These are phyloP conservation scores for Coelopa frigida DNA, from an alignment of 1,140 invertebrate species.

Conservation along the genomic window DNA sequence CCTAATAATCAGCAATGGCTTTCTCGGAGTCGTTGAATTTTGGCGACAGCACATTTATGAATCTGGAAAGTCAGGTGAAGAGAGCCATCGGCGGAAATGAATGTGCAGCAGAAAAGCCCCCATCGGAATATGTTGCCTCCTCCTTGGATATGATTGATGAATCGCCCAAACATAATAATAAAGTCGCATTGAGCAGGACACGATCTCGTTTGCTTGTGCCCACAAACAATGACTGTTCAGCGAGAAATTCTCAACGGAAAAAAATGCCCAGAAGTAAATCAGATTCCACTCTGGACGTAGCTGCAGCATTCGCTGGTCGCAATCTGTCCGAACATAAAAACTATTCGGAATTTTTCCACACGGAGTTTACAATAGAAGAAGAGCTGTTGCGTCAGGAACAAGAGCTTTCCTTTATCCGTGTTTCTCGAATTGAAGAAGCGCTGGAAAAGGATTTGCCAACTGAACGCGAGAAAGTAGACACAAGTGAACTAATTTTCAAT, in stretches of 20 bases:
- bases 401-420: conserved; percentile 16
- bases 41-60: conserved; percentile 35
- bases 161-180: conserved; percentile 15
- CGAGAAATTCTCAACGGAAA: background rate
- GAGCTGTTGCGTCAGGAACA: background rate
- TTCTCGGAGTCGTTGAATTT: conserved; percentile 38
- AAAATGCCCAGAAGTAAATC: conserved; percentile 15
- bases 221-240: background rate
- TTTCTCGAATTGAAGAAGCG: conserved; percentile 19
- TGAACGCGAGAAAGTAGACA: background rate
- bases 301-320: background rate
- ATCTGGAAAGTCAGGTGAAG: conserved; percentile 25
- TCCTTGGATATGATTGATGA: conserved; percentile 21
- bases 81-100: background rate
- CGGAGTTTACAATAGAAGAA: conserved; percentile 22
- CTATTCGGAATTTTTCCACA: conserved; percentile 27
- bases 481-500: too few relatives aligned
- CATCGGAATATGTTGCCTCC: background rate
- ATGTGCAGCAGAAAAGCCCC: conserved; percentile 1
- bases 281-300: conserved; percentile 15
- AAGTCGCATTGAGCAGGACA: background rate
- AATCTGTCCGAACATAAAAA: conserved; percentile 7
- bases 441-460: conserved; percentile 12
- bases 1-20: too few relatives aligned
- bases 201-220: conserved; percentile 2